Evolutionary conservation across 2,797 vertebrate species (phyloP).

Genomic region (Tokudaia muenninki): DNA sequence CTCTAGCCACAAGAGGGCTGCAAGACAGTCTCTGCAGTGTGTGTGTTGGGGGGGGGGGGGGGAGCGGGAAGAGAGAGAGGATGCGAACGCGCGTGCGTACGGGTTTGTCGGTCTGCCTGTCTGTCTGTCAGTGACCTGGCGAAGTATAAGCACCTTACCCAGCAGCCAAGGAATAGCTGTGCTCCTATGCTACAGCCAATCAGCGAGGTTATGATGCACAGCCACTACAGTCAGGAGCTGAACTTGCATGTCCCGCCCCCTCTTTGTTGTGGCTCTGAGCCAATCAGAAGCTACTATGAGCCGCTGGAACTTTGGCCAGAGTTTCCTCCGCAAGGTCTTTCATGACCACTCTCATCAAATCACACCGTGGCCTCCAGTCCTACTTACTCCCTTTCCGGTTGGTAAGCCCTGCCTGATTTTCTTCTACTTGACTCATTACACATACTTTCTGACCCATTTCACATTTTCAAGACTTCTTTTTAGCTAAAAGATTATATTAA

Average conservation of each 20-base stretch:
- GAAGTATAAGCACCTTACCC: not conserved
- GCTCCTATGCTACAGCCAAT: not conserved
- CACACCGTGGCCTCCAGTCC: too few species aligned
- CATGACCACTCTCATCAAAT: not conserved
- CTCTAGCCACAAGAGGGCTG: too few species aligned
- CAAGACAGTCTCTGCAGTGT: not conserved
- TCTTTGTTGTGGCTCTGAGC: not conserved
- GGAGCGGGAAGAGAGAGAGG: too few species aligned
- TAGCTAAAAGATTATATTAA: not conserved
- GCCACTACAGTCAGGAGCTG: not conserved
- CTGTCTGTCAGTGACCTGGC: not conserved
- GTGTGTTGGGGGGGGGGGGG: too few species aligned
- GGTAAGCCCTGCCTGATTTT: not conserved
- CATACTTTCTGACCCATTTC: not conserved
- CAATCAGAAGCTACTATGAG: rapidly evolving
- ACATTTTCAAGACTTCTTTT: not conserved
- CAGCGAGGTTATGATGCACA: not conserved
- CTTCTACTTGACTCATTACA: not conserved
- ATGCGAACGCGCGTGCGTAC: too few species aligned
- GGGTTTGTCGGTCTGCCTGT: not conserved
- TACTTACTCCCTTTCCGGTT: not conserved
- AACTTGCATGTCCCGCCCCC: not conserved
- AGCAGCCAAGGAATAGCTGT: not conserved
- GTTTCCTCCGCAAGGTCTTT: not conserved
- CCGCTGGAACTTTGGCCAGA: rapidly evolving